Conservation (phyloP, 2,888 invertebrate genomes). For the Linyphia triangularis region DNA sequence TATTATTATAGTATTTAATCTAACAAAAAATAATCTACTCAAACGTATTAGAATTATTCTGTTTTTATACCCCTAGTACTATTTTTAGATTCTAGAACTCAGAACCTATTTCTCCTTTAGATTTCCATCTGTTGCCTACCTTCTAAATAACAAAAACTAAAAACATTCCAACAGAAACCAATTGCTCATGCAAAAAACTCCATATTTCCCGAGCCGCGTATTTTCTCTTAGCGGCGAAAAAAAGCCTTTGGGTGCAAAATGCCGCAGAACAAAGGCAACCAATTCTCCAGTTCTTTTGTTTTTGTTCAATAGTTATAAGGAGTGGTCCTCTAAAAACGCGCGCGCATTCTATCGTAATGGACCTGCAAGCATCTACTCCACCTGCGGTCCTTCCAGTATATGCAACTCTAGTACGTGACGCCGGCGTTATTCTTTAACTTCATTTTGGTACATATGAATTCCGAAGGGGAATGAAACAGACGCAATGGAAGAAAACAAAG, state of each 20-base stretch:
- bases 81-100: no score
- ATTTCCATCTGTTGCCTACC: neutral
- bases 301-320: neutral
- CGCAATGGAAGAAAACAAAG: slow-evolving; percentile 3
- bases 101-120: no score
- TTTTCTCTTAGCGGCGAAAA: neutral
- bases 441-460: slow-evolving; percentile 55
- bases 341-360: slow-evolving; percentile 45
- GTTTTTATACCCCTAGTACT: no score
- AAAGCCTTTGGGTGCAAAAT: slow-evolving; percentile 15
- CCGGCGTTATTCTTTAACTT: slow-evolving; percentile 54
- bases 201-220: slow-evolving; percentile 19
- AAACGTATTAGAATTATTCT: no score
- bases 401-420: slow-evolving; percentile 45
- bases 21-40: no score
- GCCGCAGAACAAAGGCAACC: slow-evolving; percentile 27
- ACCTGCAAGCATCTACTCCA: slow-evolving; percentile 43
- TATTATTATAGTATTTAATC: no score
- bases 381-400: slow-evolving; percentile 46
- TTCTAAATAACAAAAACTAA: neutral
- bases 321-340: slow-evolving; percentile 1
- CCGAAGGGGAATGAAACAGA: slow-evolving; percentile 11
- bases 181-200: slow-evolving; percentile 1
- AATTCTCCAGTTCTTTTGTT: slow-evolving; percentile 30
- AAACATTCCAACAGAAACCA: neutral